Base-by-base conservation (phyloP, 2,797 vertebrate genomes). In the Eidolon dupreanum region DNA sequence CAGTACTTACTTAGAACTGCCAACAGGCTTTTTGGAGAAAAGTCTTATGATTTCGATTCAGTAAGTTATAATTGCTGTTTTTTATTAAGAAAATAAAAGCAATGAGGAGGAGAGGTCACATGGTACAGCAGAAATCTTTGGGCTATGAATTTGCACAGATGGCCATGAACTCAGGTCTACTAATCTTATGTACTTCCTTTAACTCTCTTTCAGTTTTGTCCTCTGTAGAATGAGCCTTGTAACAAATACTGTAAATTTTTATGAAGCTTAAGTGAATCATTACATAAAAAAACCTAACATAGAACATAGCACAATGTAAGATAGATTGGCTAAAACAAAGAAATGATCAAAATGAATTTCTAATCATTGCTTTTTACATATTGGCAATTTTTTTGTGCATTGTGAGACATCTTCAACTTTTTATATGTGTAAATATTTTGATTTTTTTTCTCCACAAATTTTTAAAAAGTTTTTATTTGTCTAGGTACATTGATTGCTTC, bases 21-120 rank as follows among this genome's bases (percentile, higher is more conserved):
- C 24, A 99, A 99, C 97, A 98, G 98, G 3, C 99, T 99, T 43
- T 99, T 99, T 9, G 99, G 99, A 90, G 99, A 99, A 68, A 96
- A 98, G 95, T 97, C 98, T 2, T 99, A 98, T 92, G 87, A 98
- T n/a, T 99, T 99, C 97, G 95, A 99, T 70, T 68, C 98, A 46
- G 99, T 99, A 98, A 98, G 98, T 98, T 19, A 2, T 8, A 2
- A 36, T 24, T 15, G 1, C 24, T 22, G 41, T 65, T 55, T 71
- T 59, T 33, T n/a, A 33, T 2, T 5, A 43, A 53, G 49, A 53
- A 51, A 33, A 19, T 31, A 5, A 46, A 83, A 36, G 59, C 3
- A 4, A 2, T 3, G 61, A 24, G 55, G 1, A 16, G n/a, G 13
- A 63, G 19, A 0, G 16, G 22, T 19, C 5, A 4, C 3, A 9